Evolutionary conservation across 2,797 vertebrate species (phyloP).

Genomic region (Rhodeus uyekii): DNA sequence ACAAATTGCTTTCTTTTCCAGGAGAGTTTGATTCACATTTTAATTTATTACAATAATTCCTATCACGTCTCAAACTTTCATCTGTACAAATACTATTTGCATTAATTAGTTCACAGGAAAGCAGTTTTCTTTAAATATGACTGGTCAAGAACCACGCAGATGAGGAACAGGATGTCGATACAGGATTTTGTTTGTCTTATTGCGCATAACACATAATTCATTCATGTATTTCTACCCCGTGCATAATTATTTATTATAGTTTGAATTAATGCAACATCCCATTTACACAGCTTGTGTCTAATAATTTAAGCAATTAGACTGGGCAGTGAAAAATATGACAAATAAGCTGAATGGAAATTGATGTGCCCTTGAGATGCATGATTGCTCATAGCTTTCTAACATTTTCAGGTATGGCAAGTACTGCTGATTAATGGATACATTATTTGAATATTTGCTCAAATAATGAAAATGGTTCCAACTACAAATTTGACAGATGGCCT

Average conservation of each 20-base stretch:
- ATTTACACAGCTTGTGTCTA: background rate
- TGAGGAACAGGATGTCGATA: background rate
- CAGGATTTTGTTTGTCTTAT: slow-evolving; percentile 10
- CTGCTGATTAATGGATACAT: slow-evolving; percentile 32
- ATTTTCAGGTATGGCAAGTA: slow-evolving; percentile 3
- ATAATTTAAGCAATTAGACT: slow-evolving; percentile 17
- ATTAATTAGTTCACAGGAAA: background rate
- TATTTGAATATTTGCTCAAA: slow-evolving; percentile 35
- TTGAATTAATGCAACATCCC: slow-evolving; percentile 1
- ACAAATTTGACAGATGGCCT: background rate
- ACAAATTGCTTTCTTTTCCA: slow-evolving; percentile 14
- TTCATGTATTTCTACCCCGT: background rate
- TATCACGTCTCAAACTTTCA: background rate
- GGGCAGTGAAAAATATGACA: slow-evolving; percentile 13
- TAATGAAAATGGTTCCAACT: slow-evolving; percentile 22
- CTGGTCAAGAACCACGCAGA: background rate
- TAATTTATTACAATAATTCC: slow-evolving; percentile 2
- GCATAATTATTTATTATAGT: background rate
- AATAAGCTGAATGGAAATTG: background rate
- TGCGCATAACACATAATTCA: background rate
- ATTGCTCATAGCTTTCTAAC: slow-evolving; percentile 29
- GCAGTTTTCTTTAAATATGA: background rate
- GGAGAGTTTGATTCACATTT: slow-evolving; percentile 1
- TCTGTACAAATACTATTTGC: slow-evolving; percentile 30
- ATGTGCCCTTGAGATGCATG: slow-evolving; percentile 22